Conservation (phyloP, 2,888 invertebrate genomes). For the Caradrina kadenii region DNA sequence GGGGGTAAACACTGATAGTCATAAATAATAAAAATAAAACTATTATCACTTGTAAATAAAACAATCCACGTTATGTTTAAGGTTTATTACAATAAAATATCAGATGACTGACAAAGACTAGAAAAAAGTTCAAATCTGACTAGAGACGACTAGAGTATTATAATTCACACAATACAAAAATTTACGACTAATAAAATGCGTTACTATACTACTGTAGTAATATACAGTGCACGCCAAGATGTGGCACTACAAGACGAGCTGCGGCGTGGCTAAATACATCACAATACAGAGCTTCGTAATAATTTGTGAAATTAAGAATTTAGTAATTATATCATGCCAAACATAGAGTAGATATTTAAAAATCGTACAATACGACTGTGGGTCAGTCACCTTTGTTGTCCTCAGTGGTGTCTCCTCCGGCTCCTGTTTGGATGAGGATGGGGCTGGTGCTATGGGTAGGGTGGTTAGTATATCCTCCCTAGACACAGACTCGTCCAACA, state of each 20-base stretch:
- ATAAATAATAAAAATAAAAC: constrained; percentile 56
- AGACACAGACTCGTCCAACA: constrained; percentile 67
- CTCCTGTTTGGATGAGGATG: constrained; percentile 85
- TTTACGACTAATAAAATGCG: constrained; percentile 69
- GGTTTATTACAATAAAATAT: constrained; percentile 81
- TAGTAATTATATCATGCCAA: constrained; percentile 90
- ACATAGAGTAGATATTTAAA: constrained; percentile 87
- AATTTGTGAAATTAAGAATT: constrained; percentile 87
- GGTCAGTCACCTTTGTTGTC: constrained; percentile 88
- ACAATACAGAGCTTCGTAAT: constrained; percentile 81
- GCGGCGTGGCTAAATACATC: constrained; percentile 81
- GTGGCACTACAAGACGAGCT: constrained; percentile 89
- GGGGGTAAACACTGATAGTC: constrained; percentile 64
- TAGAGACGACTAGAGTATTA: constrained; percentile 85
- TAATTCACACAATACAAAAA: constrained; percentile 79
- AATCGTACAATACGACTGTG: constrained; percentile 89
- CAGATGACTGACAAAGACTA: constrained; percentile 78
- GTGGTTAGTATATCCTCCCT: constrained; percentile 89
- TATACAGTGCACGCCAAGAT: constrained; percentile 79
- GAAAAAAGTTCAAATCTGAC: constrained; percentile 69
- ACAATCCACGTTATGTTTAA: constrained; percentile 79
- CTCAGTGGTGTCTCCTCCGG: constrained; percentile 77
- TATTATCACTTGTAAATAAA: constrained; percentile 80
- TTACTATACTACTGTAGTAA: constrained; percentile 69
- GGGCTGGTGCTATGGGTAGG: constrained; percentile 84